These are phyloP conservation scores for Psittacula derbiana DNA, from an alignment of 2,797 vertebrate genomes.

Conservation along the genomic window DNA sequence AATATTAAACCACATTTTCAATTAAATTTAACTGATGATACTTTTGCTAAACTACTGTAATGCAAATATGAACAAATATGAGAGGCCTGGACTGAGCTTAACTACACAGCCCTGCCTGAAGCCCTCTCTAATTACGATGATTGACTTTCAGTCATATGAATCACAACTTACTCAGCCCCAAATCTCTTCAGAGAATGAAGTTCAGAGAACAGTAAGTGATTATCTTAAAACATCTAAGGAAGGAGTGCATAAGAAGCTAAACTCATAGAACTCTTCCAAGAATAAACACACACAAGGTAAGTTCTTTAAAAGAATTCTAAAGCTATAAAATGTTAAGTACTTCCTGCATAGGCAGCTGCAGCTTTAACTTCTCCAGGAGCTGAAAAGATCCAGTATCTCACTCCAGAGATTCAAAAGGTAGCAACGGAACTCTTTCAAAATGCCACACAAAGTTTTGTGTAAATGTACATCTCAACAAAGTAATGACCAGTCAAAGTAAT, in stretches of 20 bases:
- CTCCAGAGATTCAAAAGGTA: not conserved
- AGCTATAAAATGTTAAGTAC: not conserved
- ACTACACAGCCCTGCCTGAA: not conserved
- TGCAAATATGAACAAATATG: not conserved
- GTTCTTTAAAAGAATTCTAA: not conserved
- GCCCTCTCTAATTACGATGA: not conserved
- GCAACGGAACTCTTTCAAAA: not conserved
- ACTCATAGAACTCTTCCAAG: not conserved
- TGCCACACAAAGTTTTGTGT: not conserved
- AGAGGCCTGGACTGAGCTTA: not conserved
- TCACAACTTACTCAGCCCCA: not conserved
- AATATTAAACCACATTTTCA: not conserved
- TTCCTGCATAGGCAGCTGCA: not conserved
- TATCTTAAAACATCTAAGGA: not conserved
- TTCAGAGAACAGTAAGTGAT: not conserved
- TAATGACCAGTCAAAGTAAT: not conserved
- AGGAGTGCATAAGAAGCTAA: not conserved
- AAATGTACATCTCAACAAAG: not conserved
- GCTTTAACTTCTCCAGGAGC: not conserved
- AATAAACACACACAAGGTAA: not conserved
- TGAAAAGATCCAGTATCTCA: not conserved
- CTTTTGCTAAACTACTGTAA: not conserved
- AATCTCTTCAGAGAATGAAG: not conserved
- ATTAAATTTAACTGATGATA: not conserved
- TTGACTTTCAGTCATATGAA: not conserved